phyloP scores from a whole-genome alignment of 1,140 invertebrate species.

The Micrasema longulum region DNA sequence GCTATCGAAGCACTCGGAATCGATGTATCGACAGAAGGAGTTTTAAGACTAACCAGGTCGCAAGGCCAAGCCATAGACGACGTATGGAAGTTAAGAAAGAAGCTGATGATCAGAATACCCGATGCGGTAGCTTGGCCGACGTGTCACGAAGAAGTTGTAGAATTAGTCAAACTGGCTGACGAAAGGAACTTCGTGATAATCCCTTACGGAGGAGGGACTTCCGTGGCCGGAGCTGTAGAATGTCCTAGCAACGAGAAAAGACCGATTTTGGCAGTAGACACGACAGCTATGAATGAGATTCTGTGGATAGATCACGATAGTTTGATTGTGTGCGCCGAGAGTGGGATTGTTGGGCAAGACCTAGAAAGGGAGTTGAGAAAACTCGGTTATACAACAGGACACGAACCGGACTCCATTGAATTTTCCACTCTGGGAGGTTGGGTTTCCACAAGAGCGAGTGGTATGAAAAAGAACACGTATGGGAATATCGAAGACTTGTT shows the following conservation, averaged over 20 bases:
- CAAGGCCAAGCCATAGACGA: slow-evolving; percentile 81
- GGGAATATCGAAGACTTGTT: slow-evolving; percentile 82
- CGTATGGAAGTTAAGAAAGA: slow-evolving; percentile 70
- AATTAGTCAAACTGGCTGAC: slow-evolving; percentile 71
- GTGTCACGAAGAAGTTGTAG: slow-evolving; percentile 71
- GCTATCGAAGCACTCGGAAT: slow-evolving; percentile 66
- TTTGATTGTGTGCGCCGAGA: slow-evolving; percentile 71
- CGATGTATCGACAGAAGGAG: slow-evolving; percentile 68
- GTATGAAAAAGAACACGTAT: slow-evolving; percentile 86
- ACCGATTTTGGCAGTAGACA: slow-evolving; percentile 77
- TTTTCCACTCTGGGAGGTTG: slow-evolving; percentile 82
- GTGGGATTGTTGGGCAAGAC: slow-evolving; percentile 79
- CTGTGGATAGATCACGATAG: slow-evolving; percentile 79
- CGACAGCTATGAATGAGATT: slow-evolving; percentile 77
- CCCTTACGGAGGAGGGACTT: slow-evolving; percentile 52
- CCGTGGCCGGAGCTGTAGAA: slow-evolving; percentile 74
- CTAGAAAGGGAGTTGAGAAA: slow-evolving; percentile 65
- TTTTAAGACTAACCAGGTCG: slow-evolving; percentile 73
- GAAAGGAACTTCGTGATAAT: slow-evolving; percentile 68
- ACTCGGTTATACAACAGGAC: slow-evolving; percentile 69
- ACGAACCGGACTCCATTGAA: slow-evolving; percentile 83
- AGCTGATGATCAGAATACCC: slow-evolving; percentile 72
- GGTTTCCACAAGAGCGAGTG: slow-evolving; percentile 81
- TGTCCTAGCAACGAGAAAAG: slow-evolving; percentile 74
- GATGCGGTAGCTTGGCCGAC: slow-evolving; percentile 78